A percentile compares a stretch with the other conserved stretches of the same genome.
These are phyloP conservation scores for Drosophila subpulchrella DNA, from an alignment of 1,140 invertebrate genomes.

Conservation along the genomic window DNA sequence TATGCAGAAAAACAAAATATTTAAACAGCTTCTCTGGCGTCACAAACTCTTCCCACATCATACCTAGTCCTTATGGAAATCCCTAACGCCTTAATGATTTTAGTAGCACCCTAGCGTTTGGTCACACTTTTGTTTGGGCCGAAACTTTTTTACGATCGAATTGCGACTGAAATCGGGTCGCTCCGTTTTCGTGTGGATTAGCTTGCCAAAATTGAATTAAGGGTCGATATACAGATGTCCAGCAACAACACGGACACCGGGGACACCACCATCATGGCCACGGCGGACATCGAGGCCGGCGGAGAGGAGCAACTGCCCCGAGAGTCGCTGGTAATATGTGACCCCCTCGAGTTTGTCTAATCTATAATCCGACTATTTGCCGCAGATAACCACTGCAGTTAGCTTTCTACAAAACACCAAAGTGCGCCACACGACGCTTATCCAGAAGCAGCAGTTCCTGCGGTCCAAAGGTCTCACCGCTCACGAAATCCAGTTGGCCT, in stretches of 20 bases:
- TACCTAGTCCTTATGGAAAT: no score
- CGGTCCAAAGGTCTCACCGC: conserved; percentile 92
- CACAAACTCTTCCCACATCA: background rate
- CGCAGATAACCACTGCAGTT: conserved; percentile 92
- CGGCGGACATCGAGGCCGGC: conserved; percentile 28
- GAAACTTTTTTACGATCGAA: conserved; percentile 17
- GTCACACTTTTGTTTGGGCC: conserved; percentile 30
- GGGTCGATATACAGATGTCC: conserved; percentile 74
- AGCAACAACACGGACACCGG: conserved; percentile 80
- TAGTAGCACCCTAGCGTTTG: background rate
- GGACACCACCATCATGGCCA: conserved; percentile 70
- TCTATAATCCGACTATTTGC: conserved; percentile 47
- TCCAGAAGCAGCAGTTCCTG: conserved; percentile 92
- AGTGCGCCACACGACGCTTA: conserved; percentile 89
- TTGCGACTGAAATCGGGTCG: conserved; percentile 20
- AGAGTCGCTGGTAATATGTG: conserved; percentile 70
- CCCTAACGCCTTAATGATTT: background rate
- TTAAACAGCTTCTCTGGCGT: background rate
- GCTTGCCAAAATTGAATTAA: conserved; percentile 75
- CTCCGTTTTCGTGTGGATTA: conserved; percentile 13
- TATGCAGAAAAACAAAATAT: no score
- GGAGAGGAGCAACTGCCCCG: conserved; percentile 55
- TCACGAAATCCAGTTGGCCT: conserved; percentile 91
- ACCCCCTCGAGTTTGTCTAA: conserved; percentile 42
- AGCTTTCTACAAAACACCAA: conserved; percentile 94